phyloP scores from a whole-genome alignment of 2,888 invertebrate genomes.

The Harpalus rufipes region DNA sequence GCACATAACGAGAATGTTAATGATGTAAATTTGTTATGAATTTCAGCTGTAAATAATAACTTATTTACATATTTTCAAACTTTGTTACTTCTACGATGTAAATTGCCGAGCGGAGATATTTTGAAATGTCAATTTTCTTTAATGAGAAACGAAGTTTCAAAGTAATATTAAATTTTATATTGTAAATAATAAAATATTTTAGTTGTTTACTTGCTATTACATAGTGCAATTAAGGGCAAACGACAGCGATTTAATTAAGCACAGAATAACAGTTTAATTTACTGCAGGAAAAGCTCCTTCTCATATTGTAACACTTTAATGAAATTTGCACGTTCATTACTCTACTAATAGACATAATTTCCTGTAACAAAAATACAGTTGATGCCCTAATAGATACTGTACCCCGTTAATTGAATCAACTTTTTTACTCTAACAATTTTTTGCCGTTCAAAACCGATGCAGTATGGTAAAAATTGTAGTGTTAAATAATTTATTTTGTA shows the following conservation, averaged over 20 bases:
- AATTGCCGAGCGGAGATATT: too few species aligned
- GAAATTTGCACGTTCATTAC: neutral
- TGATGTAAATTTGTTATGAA: constrained; percentile 28
- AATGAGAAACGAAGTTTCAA: neutral
- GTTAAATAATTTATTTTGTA: too few species aligned
- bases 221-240: neutral
- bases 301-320: constrained; percentile 3
- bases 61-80: constrained; percentile 18
- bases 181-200: neutral
- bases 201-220: neutral
- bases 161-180: neutral
- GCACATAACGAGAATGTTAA: constrained; percentile 23
- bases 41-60: neutral
- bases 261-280: neutral
- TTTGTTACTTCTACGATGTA: neutral
- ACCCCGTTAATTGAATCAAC: too few species aligned
- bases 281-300: neutral
- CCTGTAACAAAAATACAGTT: neutral
- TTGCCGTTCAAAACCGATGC: too few species aligned
- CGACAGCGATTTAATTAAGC: neutral
- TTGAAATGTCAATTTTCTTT: neutral
- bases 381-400: too few species aligned
- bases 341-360: neutral
- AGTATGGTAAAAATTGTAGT: too few species aligned
- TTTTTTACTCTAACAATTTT: too few species aligned